Conservation (phyloP, 1,140 invertebrate species). For the Aphidius ervi region DNA sequence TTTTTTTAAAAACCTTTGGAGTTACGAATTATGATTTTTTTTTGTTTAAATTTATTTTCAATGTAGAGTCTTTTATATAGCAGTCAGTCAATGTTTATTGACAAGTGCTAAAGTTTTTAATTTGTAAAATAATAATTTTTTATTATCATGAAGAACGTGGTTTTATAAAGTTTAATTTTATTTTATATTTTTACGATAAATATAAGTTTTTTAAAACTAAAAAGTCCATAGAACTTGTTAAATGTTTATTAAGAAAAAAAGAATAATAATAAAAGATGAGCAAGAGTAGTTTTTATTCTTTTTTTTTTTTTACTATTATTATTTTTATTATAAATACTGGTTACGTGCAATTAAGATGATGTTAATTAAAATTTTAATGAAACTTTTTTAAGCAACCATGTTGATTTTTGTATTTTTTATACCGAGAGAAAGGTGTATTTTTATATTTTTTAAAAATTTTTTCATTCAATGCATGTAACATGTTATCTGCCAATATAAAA, state of each 20-base stretch:
- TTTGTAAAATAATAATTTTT: conserved; percentile 24
- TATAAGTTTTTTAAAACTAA: neutral
- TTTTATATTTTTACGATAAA: neutral
- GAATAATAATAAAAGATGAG: neutral
- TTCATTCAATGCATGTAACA: neutral
- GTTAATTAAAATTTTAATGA: conserved; percentile 37
- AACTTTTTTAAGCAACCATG: conserved; percentile 23
- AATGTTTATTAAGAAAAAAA: neutral
- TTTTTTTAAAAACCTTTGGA: neutral
- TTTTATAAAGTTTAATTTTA: neutral
- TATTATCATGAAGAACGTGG: conserved; percentile 22
- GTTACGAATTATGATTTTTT: neutral
- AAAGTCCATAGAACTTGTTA: neutral
- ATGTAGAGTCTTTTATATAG: conserved; percentile 45
- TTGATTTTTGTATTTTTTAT: conserved; percentile 3
- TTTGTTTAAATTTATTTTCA: neutral
- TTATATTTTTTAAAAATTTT: neutral
- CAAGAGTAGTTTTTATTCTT: neutral
- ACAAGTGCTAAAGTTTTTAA: too few species aligned
- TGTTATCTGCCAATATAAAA: too few species aligned
- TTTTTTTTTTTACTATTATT: conserved; percentile 19
- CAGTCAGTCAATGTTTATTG: conserved; percentile 42
- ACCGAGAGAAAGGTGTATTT: conserved; percentile 42
- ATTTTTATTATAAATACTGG: conserved; percentile 41
- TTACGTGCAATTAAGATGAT: conserved; percentile 42